phyloP scores from a whole-genome alignment of 1,140 invertebrate species.

The Temnothorax nylanderi region DNA sequence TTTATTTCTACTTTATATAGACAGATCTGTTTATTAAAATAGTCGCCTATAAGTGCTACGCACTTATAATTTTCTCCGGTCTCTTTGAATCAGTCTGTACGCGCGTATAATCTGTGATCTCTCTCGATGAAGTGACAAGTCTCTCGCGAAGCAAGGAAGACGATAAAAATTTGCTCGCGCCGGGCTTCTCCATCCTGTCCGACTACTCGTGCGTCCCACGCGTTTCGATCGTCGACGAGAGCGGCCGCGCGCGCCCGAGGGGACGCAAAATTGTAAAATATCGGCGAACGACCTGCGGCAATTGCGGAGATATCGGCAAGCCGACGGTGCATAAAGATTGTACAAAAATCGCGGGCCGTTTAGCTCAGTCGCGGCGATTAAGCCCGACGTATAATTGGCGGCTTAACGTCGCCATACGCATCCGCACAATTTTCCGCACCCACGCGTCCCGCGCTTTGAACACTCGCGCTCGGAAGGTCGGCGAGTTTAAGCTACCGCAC shows the following conservation, averaged over 20 bases:
- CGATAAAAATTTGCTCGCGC: conserved; percentile 29
- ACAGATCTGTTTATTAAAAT: neutral
- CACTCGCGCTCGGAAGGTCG: conserved; percentile 49
- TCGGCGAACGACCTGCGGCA: conserved; percentile 55
- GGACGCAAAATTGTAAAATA: conserved; percentile 75
- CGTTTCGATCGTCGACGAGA: neutral
- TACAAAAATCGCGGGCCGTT: conserved; percentile 45
- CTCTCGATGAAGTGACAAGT: conserved; percentile 28
- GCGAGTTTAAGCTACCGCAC: conserved; percentile 60
- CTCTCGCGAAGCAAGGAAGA: neutral
- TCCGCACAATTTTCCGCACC: conserved; percentile 61
- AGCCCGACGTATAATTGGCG: conserved; percentile 59
- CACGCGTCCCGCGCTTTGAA: conserved; percentile 40
- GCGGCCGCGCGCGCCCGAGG: neutral
- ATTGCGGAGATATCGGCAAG: conserved; percentile 75
- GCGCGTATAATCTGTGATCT: neutral
- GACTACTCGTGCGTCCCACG: conserved; percentile 32
- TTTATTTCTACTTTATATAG: neutral
- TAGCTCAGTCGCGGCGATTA: conserved; percentile 69
- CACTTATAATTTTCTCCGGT: neutral
- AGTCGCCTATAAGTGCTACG: neutral
- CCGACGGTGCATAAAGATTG: conserved; percentile 27
- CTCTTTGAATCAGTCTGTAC: neutral
- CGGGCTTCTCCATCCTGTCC: conserved; percentile 9
- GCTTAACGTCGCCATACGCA: conserved; percentile 69